Base-by-base conservation (phyloP, 2,888 invertebrate species). In the Orthonychiurus folsomi region DNA sequence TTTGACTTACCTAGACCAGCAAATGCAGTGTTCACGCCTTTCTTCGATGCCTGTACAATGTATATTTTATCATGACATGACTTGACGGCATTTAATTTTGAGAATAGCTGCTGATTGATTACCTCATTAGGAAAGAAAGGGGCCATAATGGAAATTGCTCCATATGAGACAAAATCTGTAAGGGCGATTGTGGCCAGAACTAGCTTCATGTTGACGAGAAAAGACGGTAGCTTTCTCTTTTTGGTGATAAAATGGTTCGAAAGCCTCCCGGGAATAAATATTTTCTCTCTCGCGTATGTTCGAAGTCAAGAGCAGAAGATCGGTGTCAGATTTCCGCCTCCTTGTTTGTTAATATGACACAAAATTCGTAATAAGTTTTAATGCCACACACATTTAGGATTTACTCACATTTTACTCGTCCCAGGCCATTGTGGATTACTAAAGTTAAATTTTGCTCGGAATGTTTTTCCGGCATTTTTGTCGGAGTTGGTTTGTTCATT, bases 121-220 rank as follows among this genome's bases (percentile, higher is more conserved):
- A 80, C 80, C 76, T 87, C 87, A 69, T 81, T 79, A 1, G 87
- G 87, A 76, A 87, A 88, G 78, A 88, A 88, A 0, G 88, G 88
- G 3, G 87, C 87, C 83, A 88, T 85, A 63, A 88, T 84, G 56
- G 87, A 87, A 85, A 87, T 86, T 12, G 86, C 85, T 72, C 86
- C 86, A 77, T 86, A 87, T 74, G 86, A 85, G 79, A 86, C 84
- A 76, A 87, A 86, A 77, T 87, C 86, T 54, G 86, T 86, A 23
- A 86, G 75, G 2, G 85, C 85, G 54, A 87, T 77, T 1, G 85
- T 83, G 2, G 80, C 78, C 61, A 86, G 77, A 1, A 85, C 84
- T 68, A 85, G 75, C 65, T 74, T 71, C 64, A n/a, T n/a, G n/a
- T n/a, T n/a, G n/a, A n/a, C n/a, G n/a, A n/a, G n/a, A n/a, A n/a